Conservation (phyloP, 2,797 vertebrate genomes). For the Pangasius macronema region DNA sequence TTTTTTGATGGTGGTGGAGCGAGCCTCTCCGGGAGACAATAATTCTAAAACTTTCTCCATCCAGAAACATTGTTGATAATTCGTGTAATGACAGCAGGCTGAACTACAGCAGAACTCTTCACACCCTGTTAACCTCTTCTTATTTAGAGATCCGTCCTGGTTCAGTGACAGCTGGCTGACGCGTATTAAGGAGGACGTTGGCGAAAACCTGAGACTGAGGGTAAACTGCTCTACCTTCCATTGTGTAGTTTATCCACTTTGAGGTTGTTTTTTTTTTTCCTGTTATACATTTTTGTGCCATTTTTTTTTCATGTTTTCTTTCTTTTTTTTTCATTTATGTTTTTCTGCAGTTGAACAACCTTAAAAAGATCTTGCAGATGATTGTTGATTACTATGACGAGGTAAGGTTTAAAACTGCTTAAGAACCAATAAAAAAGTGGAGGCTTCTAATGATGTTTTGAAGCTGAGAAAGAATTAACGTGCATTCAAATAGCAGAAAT, state of each 20-base stretch:
- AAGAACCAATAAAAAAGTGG: not conserved
- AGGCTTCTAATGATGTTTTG: not conserved
- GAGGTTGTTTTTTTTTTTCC: not conserved
- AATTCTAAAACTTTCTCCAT: not conserved
- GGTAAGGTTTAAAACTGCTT: constrained; percentile 71
- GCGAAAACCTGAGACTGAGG: constrained; percentile 95
- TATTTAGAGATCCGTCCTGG: constrained; percentile 86
- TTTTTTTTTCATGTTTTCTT: not conserved
- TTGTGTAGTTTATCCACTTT: not conserved
- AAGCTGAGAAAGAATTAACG: not conserved
- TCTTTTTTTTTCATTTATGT: not conserved
- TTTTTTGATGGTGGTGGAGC: too few relatives aligned
- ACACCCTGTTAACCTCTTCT: not conserved
- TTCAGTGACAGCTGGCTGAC: constrained; percentile 87
- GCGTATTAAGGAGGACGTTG: constrained; percentile 92
- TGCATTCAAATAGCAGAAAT: not conserved
- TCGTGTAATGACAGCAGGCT: too few relatives aligned
- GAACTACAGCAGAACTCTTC: not conserved
- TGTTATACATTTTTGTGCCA: not conserved
- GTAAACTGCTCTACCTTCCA: constrained; percentile 64
- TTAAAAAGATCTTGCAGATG: constrained; percentile 97
- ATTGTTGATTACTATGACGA: constrained; percentile 94
- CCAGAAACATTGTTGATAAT: not conserved
- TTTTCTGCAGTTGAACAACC: constrained; percentile 87
- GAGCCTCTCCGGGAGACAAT: not conserved